A percentile compares a stretch with the other conserved stretches of the same genome.
Evolutionary conservation across 2,797 vertebrate genomes (phyloP).

Genomic region (Epinephelus malabaricus): DNA sequence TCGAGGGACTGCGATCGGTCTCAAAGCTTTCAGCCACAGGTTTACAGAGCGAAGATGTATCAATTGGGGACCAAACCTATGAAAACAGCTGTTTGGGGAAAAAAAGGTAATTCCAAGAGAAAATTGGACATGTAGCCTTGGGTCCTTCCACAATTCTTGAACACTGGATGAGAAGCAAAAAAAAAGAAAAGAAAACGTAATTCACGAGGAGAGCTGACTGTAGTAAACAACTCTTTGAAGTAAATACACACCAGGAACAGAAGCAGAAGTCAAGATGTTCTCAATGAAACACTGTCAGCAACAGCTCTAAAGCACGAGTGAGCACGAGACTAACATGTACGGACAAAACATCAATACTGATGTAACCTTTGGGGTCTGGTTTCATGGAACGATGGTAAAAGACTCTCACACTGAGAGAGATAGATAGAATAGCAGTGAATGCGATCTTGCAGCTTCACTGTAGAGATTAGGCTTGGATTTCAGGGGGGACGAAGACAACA

Average conservation of each 20-base stretch:
- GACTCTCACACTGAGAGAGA: constrained; percentile 1
- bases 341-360: constrained; percentile 27
- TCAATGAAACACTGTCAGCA: constrained; percentile 11
- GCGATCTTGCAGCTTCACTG: constrained; percentile 7
- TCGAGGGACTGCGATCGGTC: constrained; percentile 27
- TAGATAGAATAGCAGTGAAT: background rate
- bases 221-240: constrained; percentile 43
- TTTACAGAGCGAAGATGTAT: constrained; percentile 42
- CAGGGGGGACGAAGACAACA: no score
- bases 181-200: constrained; percentile 8
- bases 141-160: constrained; percentile 50
- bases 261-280: constrained; percentile 4
- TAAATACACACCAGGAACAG: constrained; percentile 40
- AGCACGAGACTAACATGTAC: constrained; percentile 13
- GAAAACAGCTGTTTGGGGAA: constrained; percentile 44
- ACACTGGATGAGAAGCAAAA: constrained; percentile 37
- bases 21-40: constrained; percentile 41
- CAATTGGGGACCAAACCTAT: constrained; percentile 52
- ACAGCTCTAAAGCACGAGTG: background rate
- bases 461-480: background rate
- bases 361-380: constrained; percentile 5
- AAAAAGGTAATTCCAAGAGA: constrained; percentile 59
- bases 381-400: constrained; percentile 9
- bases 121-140: constrained; percentile 65
- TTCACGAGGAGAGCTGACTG: constrained; percentile 22